A percentile compares a stretch with the other conserved stretches of the same genome.
Evolutionary conservation across 2,113 vertebrate species (phyloP).

Genomic region (Oryctolagus cuniculus): DNA sequence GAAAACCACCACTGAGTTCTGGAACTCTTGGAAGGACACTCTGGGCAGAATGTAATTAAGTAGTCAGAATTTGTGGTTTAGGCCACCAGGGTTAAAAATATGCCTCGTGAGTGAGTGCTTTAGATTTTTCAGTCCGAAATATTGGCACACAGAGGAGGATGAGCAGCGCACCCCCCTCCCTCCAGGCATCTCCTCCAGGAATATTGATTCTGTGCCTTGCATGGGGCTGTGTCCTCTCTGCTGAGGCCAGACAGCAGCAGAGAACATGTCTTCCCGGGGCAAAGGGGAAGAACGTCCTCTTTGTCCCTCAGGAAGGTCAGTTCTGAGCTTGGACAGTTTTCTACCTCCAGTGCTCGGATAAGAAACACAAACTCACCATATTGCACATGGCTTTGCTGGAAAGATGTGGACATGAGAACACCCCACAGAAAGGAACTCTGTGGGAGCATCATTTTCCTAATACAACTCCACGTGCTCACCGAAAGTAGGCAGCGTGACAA

Average conservation of each 20-base stretch:
- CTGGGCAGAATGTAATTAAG: slow-evolving; percentile 73
- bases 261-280: background rate
- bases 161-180: background rate
- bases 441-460: background rate
- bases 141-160: background rate
- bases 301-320: too few species aligned
- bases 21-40: slow-evolving; percentile 71
- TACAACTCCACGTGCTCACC: background rate
- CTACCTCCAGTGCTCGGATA: background rate
- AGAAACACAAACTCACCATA: background rate
- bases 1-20: slow-evolving; percentile 73
- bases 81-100: slow-evolving; percentile 75
- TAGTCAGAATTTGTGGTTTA: slow-evolving; percentile 74
- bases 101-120: slow-evolving; percentile 54
- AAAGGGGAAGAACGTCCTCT: background rate
- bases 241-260: background rate
- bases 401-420: background rate
- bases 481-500: background rate
- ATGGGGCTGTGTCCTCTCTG: background rate
- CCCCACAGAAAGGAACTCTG: background rate
- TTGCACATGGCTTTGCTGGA: too few species aligned
- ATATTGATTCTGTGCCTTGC: background rate
- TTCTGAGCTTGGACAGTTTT: background rate
- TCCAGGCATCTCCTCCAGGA: background rate
- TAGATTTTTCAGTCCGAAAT: slow-evolving; percentile 54